Conservation (phyloP, 2,113 vertebrate species). For the Phaethornis superciliosus region DNA sequence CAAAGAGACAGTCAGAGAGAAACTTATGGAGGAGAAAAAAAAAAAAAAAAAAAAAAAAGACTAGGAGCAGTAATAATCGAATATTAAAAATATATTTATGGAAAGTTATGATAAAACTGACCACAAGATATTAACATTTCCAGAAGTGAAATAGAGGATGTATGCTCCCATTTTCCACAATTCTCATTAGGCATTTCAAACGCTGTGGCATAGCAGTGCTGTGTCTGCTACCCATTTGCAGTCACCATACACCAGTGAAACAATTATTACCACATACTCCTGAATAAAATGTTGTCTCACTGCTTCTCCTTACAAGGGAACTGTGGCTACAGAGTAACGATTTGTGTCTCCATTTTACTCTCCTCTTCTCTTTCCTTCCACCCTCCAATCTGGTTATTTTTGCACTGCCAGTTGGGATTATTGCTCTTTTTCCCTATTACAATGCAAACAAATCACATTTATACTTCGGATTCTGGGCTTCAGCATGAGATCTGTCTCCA, state of each 20-base stretch:
- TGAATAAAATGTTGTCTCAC: neutral
- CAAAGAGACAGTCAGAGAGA: neutral
- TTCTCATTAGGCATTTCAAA: neutral
- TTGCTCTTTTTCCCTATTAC: slow-evolving; percentile 49
- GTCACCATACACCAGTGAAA: neutral
- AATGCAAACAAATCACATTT: slow-evolving; percentile 55
- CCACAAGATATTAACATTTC: neutral
- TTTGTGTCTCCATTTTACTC: slow-evolving; percentile 42
- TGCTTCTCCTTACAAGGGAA: neutral
- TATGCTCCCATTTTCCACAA: neutral
- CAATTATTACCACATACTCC: neutral
- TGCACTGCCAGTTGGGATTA: slow-evolving; percentile 50
- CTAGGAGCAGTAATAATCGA: neutral
- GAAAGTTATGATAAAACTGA: neutral
- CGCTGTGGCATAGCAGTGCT: fast-evolving
- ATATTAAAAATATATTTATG: neutral
- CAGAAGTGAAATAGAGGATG: neutral
- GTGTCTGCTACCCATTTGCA: neutral
- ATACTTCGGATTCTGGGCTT: slow-evolving; percentile 5
- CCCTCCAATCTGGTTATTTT: slow-evolving; percentile 50
- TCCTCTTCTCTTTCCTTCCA: slow-evolving; percentile 51
- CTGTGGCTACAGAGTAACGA: neutral
- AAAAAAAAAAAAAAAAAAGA: neutral
- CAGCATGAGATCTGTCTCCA: slow-evolving; percentile 6
- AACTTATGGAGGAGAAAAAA: neutral